A percentile compares a stretch with the other conserved stretches of the same genome.
Evolutionary conservation across 2,888 invertebrate genomes (phyloP).

Genomic region (Strigamia transsilvanica): DNA sequence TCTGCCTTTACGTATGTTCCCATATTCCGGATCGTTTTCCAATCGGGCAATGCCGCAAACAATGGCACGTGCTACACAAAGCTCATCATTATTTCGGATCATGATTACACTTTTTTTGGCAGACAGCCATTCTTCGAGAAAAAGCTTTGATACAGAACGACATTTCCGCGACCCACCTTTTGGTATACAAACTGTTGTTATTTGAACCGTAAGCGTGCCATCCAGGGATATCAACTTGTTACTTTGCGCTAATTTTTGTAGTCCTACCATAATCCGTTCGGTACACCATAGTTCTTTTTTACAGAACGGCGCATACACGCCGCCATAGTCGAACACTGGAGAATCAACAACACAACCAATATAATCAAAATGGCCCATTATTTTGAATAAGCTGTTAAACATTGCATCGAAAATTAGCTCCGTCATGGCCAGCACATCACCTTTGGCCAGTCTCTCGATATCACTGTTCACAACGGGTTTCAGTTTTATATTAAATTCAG

Average conservation of each 20-base stretch:
- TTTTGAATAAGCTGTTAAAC: neutral
- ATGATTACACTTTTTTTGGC: neutral
- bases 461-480: no score
- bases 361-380: neutral
- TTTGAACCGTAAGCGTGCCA: neutral
- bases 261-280: neutral
- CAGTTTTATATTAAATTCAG: no score
- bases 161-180: neutral
- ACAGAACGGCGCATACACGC: neutral
- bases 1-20: no score
- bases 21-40: no score
- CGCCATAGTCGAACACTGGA: neutral
- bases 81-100: neutral
- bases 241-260: constrained; percentile 1
- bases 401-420: neutral
- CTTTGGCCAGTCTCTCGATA: no score
- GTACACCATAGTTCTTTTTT: no score
- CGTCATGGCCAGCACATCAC: neutral
- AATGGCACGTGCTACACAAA: neutral
- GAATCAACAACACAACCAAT: neutral
- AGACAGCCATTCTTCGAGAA: neutral
- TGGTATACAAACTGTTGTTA: neutral
- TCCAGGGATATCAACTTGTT: neutral
- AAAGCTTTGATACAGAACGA: neutral
- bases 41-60: no score